Conservation (phyloP, 1,140 invertebrate species). For the Macrobrachium rosenbergii region DNA sequence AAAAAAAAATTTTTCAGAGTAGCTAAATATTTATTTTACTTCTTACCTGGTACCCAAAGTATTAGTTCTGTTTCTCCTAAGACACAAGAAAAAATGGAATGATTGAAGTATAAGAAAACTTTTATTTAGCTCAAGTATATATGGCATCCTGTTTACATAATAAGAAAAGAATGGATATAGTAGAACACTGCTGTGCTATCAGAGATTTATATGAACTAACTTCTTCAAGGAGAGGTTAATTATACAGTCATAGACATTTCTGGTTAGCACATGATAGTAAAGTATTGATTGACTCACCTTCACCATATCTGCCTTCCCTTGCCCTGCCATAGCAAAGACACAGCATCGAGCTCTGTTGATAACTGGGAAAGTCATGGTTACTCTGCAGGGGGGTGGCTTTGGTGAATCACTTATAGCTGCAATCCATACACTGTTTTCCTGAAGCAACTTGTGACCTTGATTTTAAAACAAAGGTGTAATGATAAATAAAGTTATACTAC, state of each 20-base stretch:
- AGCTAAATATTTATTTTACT: slow-evolving; percentile 1
- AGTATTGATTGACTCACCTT: slow-evolving; percentile 76
- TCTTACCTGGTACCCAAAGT: background rate
- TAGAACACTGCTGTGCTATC: no score
- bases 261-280: no score
- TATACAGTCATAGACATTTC: no score
- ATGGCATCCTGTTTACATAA: no score
- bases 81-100: background rate
- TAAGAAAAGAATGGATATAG: no score
- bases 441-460: slow-evolving; percentile 64
- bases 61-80: background rate
- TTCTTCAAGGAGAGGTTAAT: no score
- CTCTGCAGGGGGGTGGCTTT: slow-evolving; percentile 91
- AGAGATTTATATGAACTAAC: no score
- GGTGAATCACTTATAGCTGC: slow-evolving; percentile 92
- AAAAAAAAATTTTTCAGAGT: slow-evolving; percentile 67
- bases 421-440: slow-evolving; percentile 77
- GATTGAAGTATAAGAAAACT: background rate
- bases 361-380: slow-evolving; percentile 94
- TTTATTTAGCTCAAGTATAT: background rate
- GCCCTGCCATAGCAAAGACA: slow-evolving; percentile 87
- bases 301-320: slow-evolving; percentile 88
- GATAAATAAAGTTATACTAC: no score
- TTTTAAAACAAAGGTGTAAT: background rate
- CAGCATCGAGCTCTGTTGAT: slow-evolving; percentile 89